phyloP scores from a whole-genome alignment of 2,113 vertebrate genomes.

The Phalacrocorax aristotelis region DNA sequence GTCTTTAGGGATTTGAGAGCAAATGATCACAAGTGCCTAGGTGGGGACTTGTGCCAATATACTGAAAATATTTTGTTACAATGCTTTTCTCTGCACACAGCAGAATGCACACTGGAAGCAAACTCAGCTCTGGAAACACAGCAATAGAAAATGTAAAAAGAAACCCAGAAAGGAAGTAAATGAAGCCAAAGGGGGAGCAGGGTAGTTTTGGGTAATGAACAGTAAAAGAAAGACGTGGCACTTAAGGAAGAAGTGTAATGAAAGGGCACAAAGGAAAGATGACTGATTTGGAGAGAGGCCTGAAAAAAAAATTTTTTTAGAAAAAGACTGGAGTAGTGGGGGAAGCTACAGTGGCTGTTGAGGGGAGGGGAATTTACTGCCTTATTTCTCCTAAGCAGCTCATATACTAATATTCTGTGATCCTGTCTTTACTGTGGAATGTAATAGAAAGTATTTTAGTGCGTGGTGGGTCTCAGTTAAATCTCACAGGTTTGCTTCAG shows the following conservation, averaged over 20 bases:
- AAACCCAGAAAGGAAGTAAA: slow-evolving; percentile 56
- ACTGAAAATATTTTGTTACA: slow-evolving; percentile 46
- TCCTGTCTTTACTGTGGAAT: not conserved
- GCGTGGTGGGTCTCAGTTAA: not conserved
- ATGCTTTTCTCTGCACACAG: slow-evolving; percentile 34
- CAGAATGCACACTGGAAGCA: slow-evolving; percentile 25
- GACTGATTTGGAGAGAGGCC: slow-evolving; percentile 8
- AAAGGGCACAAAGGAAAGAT: slow-evolving; percentile 35
- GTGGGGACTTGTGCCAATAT: not conserved
- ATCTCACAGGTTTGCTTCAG: not conserved
- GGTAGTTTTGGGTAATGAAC: slow-evolving; percentile 34
- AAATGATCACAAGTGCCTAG: slow-evolving; percentile 15
- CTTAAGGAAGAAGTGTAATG: slow-evolving; percentile 41
- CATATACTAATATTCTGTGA: not conserved
- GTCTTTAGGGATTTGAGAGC: slow-evolving; percentile 38
- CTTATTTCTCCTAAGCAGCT: not conserved
- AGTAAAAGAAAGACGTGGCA: slow-evolving; percentile 24
- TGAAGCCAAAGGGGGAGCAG: slow-evolving; percentile 24
- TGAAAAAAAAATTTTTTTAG: not conserved
- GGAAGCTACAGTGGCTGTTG: not conserved
- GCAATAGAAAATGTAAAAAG: slow-evolving; percentile 54
- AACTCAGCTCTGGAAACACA: slow-evolving; percentile 46
- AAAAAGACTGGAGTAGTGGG: not conserved
- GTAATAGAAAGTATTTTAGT: not conserved
- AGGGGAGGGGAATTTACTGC: not conserved